Base-by-base conservation (phyloP, 2,888 invertebrate genomes). In the Heteropelma amictum region DNA sequence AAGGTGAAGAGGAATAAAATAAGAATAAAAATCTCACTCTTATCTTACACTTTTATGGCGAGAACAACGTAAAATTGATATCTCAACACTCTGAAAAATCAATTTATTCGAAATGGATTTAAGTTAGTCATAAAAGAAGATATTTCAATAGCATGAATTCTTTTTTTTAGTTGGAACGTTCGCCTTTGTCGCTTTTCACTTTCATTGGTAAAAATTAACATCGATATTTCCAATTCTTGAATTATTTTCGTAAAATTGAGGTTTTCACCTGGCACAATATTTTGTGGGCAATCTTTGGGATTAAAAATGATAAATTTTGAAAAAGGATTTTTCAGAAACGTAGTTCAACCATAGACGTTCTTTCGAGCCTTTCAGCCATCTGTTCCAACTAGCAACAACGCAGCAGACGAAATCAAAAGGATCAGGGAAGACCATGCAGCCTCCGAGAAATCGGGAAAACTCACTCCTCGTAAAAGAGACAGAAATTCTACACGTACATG, bases 401-500 rank as follows among this genome's bases (percentile, higher is more conserved):
- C n/a, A 65, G 69, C 69, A 53, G 61, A 35, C 10, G 38, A 60
- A 60, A 69, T 72, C 51, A 60, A 64, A 60, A 72, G 67, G 56
- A 51, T 53, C 40, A 12, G 35, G 19, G 30, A 38, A 28, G 42
- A 45, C 17, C 28, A 33, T 28, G 42, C 47, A 69, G 76, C 71
- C 72, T 65, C 77, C 75, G 77, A 82, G 79, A 82, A 85, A 85
- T 85, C 79, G 86, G 85, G 77, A 86, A 86, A 85, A 70, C 65
- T 74, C 45, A 47, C 58, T 19, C 54, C 68, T 58, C 53, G 17
- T 53, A 63, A 73, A 68, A 49, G 61, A 58, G 61, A 63, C 53
- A 35, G 49, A 53, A 26, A 56, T 56, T 54, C 8, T 35, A 8
- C 67, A 12, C 17, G 7, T 28, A 40, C 28, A 64, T n/a, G n/a